A percentile compares a stretch with the other conserved stretches of the same genome.
Conservation (phyloP, 2,888 invertebrate species). For the Pollenia amentaria region DNA sequence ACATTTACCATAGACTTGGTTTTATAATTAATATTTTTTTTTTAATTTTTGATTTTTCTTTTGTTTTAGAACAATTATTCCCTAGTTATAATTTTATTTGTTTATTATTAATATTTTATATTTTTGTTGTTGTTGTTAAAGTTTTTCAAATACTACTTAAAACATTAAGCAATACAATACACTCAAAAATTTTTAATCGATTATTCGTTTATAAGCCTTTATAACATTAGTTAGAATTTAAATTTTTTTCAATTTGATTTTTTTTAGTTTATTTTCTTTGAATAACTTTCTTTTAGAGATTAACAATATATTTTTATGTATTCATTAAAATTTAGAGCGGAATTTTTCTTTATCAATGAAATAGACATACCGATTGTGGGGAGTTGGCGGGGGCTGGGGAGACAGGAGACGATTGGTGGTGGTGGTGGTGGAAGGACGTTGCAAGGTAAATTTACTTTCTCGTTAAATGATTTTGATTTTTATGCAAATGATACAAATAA, state of each 20-base stretch:
- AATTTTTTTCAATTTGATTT: constrained; percentile 33
- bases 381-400: background rate
- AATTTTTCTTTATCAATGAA: constrained; percentile 34
- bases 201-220: constrained; percentile 70
- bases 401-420: background rate
- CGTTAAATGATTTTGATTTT: constrained; percentile 80
- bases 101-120: constrained; percentile 13
- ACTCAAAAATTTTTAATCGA: constrained; percentile 63
- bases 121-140: background rate
- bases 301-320: constrained; percentile 25
- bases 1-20: constrained; percentile 64
- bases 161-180: constrained; percentile 67
- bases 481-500: constrained; percentile 82
- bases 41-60: constrained; percentile 29
- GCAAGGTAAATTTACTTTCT: constrained; percentile 75
- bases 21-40: constrained; percentile 37
- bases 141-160: constrained; percentile 50
- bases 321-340: constrained; percentile 24
- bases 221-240: constrained; percentile 46
- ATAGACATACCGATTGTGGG: constrained; percentile 33
- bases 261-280: constrained; percentile 45
- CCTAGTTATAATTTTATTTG: constrained; percentile 41
- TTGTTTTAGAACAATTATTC: constrained; percentile 48
- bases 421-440: background rate
- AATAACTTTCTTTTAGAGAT: constrained; percentile 41